Percentiles rank a stretch among this genome's conserved stretches.
phyloP scores from a whole-genome alignment of 2,888 invertebrate genomes.

The Trachelus stipa region DNA sequence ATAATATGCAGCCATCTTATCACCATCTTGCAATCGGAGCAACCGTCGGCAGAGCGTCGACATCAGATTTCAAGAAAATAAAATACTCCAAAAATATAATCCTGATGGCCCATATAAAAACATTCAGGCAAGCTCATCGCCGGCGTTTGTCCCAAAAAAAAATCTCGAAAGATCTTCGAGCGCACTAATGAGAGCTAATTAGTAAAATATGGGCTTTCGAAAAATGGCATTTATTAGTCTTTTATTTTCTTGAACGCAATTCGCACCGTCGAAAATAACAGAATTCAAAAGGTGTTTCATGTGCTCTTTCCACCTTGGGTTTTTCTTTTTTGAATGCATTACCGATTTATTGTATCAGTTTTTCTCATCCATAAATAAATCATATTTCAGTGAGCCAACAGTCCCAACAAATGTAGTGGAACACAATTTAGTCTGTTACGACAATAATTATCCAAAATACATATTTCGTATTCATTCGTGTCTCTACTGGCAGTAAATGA shows the following conservation, averaged over 20 bases:
- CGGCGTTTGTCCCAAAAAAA: neutral
- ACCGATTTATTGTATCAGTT: slow-evolving; percentile 6
- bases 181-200: neutral
- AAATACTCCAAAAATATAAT: slow-evolving; percentile 20
- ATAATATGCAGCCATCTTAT: slow-evolving; percentile 14
- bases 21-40: slow-evolving; percentile 17
- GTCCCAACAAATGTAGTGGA: neutral
- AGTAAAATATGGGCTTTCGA: neutral
- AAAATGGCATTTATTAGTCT: neutral
- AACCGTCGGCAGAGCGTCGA: slow-evolving; percentile 20
- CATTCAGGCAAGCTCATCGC: neutral
- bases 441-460: slow-evolving; percentile 47
- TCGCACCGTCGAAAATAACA: neutral
- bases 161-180: neutral
- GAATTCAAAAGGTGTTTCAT: neutral
- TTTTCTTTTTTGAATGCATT: neutral
- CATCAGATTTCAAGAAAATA: slow-evolving; percentile 32
- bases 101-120: neutral
- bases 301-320: neutral
- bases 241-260: neutral
- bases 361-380: slow-evolving; percentile 4
- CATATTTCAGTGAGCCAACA: neutral
- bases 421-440: slow-evolving; percentile 25
- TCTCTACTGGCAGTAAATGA: slow-evolving; percentile 49
- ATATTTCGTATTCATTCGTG: slow-evolving; percentile 38